Percentiles rank a stretch among this genome's conserved stretches.
These are phyloP conservation scores for Musca vetustissima DNA, from an alignment of 1,140 invertebrate species.

Conservation along the genomic window DNA sequence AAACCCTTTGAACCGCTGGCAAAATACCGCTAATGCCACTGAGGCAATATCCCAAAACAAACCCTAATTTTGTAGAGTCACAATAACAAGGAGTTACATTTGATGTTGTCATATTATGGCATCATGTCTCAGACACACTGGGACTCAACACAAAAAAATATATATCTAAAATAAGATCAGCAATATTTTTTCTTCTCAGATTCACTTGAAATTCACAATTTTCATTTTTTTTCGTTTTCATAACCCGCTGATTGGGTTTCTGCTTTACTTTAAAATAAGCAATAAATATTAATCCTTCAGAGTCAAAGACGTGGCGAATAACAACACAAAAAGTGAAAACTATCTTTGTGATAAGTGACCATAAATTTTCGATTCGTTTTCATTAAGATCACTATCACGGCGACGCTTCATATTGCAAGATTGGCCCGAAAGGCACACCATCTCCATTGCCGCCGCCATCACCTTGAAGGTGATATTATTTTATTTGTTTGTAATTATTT, in stretches of 20 bases:
- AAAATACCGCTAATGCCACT: neutral
- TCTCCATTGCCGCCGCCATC: no score
- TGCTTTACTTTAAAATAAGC: slow-evolving; percentile 1
- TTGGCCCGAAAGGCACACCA: neutral
- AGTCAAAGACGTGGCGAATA: no score
- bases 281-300: neutral
- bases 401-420: neutral
- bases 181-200: neutral
- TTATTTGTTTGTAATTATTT: slow-evolving; percentile 19
- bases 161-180: slow-evolving; percentile 7
- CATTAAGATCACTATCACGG: slow-evolving; percentile 8
- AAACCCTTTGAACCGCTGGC: slow-evolving; percentile 5
- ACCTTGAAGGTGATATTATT: slow-evolving; percentile 11
- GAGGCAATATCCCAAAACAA: neutral
- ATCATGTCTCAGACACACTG: neutral
- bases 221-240: no score
- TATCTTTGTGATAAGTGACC: slow-evolving; percentile 3
- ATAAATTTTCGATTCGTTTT: slow-evolving; percentile 15
- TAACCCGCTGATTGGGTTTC: no score
- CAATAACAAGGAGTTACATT: slow-evolving; percentile 10
- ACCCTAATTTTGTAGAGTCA: neutral
- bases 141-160: neutral
- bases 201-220: neutral
- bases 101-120: slow-evolving; percentile 9
- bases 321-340: no score